Evolutionary conservation across 2,888 invertebrate species (phyloP), one percentile per base, ranked within the genome.

Genomic region (Drosophila glabriapex): DNA sequence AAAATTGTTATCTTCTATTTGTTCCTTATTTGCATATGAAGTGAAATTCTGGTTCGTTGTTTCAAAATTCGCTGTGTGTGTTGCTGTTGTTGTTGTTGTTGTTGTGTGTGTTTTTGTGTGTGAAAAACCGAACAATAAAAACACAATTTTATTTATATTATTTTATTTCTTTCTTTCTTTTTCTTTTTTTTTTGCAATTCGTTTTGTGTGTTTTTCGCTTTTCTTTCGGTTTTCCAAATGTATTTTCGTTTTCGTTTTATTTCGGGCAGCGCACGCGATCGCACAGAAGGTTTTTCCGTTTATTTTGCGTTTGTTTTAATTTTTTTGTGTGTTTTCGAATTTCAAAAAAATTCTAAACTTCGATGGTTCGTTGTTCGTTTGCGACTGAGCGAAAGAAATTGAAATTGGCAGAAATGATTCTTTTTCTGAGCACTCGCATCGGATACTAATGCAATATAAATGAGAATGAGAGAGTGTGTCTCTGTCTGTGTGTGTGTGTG

Each of bases 321-420:
- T 25, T 68, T 75, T 56, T 43, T 35, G 35, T 10, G 2, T 31
- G 31, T 60, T 53, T 53, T 37, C n/a, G 59, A 52, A 59, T 65
- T 78, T 81, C 60, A 68, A 84, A 67, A 68, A 66, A 68, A 89
- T 91, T 91, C 91, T 84, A 91, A 88, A 91, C 92, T 91, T 91
- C 93, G 93, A 93, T 93, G 93, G 93, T 92, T 93, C 93, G 93
- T 91, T 92, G 91, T 93, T 93, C 93, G 93, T 91, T 91, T 92
- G 92, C 93, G 92, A 93, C 92, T 93, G 92, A 93, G 88, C 89
- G 87, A 83, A 80, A 82, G 85, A 89, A 90, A 92, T 92, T 91
- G 69, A 80, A 79, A 79, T 80, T 79, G 78, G 73, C 81, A 80
- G 49, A 66, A 62, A 64, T 56, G 56, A 66, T 72, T 63, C 59